Percentiles rank a stretch among this genome's conserved stretches.
Evolutionary conservation across 2,113 vertebrate genomes (phyloP).

Genomic region (Colinus virginianus): DNA sequence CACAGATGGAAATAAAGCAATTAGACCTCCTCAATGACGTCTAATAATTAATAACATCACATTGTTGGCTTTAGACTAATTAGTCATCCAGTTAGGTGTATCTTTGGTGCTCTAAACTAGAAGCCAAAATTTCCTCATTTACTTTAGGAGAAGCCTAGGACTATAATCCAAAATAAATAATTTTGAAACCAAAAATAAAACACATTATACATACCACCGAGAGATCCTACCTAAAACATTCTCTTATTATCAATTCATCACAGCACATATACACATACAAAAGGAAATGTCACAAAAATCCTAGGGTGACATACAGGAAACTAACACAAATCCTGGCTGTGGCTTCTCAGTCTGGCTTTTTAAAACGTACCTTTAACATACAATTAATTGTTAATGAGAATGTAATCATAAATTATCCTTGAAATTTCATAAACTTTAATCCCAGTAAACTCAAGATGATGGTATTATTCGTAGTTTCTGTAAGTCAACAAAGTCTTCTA

Average conservation of each 20-base stretch:
- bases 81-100: neutral
- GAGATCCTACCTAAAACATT: neutral
- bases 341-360: neutral
- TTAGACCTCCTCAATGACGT: neutral
- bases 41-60: neutral
- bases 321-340: rapidly evolving
- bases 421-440: neutral
- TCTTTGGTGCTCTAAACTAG: neutral
- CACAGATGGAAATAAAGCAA: neutral
- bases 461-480: neutral
- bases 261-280: neutral
- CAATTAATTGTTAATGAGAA: neutral
- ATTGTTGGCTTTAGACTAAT: neutral
- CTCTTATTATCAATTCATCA: neutral
- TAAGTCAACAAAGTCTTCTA: neutral
- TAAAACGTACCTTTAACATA: neutral
- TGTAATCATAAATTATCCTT: neutral
- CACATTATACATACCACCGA: neutral
- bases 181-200: neutral
- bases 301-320: rapidly evolving
- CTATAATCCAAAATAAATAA: neutral
- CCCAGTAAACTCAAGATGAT: neutral
- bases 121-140: neutral
- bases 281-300: neutral
- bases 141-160: neutral